Conservation (phyloP, 2,113 vertebrate genomes). For the Tichodroma muraria region DNA sequence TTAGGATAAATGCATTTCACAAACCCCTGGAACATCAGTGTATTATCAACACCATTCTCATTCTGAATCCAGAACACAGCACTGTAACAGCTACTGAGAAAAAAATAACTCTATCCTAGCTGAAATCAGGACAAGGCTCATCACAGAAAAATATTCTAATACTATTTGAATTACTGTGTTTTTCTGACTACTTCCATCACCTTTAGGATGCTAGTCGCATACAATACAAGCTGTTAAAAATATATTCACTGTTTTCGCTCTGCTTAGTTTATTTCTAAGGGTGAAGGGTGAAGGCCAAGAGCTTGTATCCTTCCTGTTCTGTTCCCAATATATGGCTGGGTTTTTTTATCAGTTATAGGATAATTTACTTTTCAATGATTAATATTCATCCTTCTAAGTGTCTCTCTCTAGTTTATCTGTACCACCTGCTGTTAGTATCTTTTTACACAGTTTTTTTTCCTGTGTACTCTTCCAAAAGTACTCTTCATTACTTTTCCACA, state of each 20-base stretch:
- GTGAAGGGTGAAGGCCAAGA: background rate
- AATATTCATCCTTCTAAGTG: background rate
- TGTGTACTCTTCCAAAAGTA: background rate
- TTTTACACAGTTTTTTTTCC: background rate
- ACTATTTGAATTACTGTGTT: background rate
- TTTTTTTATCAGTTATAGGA: background rate
- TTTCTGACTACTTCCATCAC: background rate
- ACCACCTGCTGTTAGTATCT: background rate
- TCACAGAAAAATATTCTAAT: background rate
- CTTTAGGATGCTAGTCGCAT: background rate
- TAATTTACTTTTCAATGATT: background rate
- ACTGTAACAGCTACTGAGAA: background rate
- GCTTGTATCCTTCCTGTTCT: background rate
- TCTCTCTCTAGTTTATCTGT: background rate
- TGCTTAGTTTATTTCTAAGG: background rate
- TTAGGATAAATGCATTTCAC: background rate
- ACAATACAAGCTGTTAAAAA: background rate
- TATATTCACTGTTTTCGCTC: background rate
- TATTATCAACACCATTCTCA: background rate
- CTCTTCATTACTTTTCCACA: background rate
- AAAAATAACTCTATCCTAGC: background rate
- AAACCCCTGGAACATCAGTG: background rate
- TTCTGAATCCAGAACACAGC: background rate
- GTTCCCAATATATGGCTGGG: rapidly evolving
- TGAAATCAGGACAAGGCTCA: background rate